These are phyloP conservation scores for Patella vulgata DNA, from an alignment of 1,140 invertebrate species.

Conservation along the genomic window DNA sequence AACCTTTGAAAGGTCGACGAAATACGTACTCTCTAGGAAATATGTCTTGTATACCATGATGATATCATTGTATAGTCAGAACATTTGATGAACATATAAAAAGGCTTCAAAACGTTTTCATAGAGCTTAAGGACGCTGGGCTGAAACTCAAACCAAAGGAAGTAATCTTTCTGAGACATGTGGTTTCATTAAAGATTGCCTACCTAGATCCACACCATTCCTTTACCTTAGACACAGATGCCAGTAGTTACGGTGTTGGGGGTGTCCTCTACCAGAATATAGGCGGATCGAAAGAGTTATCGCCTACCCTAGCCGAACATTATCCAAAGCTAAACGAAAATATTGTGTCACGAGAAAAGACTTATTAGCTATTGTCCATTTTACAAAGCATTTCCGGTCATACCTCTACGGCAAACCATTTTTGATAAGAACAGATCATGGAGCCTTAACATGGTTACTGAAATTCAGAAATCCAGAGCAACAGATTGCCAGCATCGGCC, in stretches of 20 bases:
- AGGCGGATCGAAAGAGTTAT: conserved; percentile 29
- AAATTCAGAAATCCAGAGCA: conserved; percentile 7
- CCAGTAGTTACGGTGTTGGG: no score
- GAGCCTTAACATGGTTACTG: conserved; percentile 5
- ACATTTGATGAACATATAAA: conserved; percentile 21
- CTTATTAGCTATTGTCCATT: conserved; percentile 41
- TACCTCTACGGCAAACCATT: conserved; percentile 27
- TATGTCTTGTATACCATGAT: conserved; percentile 26
- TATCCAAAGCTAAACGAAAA: conserved; percentile 26
- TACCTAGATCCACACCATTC: conserved; percentile 24
- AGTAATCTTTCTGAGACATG: conserved; percentile 31
- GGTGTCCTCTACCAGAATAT: conserved; percentile 11
- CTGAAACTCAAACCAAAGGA: conserved; percentile 35
- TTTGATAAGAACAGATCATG: conserved; percentile 11
- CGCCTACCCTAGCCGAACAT: conserved; percentile 23
- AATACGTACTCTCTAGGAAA: conserved; percentile 26
- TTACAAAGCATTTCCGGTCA: conserved; percentile 37
- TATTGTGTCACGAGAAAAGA: conserved; percentile 45
- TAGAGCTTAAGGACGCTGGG: conserved; percentile 23
- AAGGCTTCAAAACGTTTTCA: conserved; percentile 29
- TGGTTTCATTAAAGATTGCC: conserved; percentile 18
- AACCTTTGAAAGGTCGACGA: conserved; percentile 28
- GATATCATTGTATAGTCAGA: conserved; percentile 26
- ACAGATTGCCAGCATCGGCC: conserved; percentile 12
- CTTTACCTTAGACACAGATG: conserved; percentile 21